These are phyloP conservation scores for Drosophila anomelani DNA, from an alignment of 2,888 invertebrate genomes.

Conservation along the genomic window DNA sequence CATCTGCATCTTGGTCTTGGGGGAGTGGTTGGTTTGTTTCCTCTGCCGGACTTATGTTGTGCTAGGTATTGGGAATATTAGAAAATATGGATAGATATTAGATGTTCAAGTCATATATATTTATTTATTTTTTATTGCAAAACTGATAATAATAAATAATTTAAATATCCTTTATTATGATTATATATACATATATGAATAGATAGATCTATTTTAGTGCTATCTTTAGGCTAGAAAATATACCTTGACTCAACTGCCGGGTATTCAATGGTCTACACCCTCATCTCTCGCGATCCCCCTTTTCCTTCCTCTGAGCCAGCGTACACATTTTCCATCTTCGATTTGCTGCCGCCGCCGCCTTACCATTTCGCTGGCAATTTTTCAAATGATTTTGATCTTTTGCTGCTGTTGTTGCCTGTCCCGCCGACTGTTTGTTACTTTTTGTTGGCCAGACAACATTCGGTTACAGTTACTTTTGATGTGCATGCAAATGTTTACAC, in stretches of 20 bases:
- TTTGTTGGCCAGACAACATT: slow-evolving; percentile 32
- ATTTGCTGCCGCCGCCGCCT: slow-evolving; percentile 31
- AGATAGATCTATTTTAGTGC: too few species aligned
- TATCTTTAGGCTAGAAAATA: neutral
- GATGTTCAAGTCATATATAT: too few species aligned
- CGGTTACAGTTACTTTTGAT: slow-evolving; percentile 50
- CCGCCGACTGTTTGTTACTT: slow-evolving; percentile 41
- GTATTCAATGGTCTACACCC: slow-evolving; percentile 1
- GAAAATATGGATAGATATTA: neutral
- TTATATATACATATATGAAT: too few species aligned
- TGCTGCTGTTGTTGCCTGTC: slow-evolving; percentile 38
- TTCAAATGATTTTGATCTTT: slow-evolving; percentile 49
- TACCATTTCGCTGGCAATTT: slow-evolving; percentile 46
- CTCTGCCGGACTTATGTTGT: slow-evolving; percentile 8
- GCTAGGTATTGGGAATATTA: neutral
- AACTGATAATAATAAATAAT: too few species aligned
- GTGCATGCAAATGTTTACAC: slow-evolving; percentile 58
- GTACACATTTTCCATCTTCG: slow-evolving; percentile 40
- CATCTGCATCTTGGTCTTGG: slow-evolving; percentile 28
- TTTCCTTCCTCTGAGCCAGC: neutral
- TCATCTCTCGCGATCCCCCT: neutral
- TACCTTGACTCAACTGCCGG: neutral
- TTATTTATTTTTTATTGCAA: too few species aligned
- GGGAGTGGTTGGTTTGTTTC: slow-evolving; percentile 35
- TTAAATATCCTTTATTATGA: too few species aligned